Base-by-base conservation (phyloP, 2,113 vertebrate genomes). In the Callocephalon fimbriatum region DNA sequence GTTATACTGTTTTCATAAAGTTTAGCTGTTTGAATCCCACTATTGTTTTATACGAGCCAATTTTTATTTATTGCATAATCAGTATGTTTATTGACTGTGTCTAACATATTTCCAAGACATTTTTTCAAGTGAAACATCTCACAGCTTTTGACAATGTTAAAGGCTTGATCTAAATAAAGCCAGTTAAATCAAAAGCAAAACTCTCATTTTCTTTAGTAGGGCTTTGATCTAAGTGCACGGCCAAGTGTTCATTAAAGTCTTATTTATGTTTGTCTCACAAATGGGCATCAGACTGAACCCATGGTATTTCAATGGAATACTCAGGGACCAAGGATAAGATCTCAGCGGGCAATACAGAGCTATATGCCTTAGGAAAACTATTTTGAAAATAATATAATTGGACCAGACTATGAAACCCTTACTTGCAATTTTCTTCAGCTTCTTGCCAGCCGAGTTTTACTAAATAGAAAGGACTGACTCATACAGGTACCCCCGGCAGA, bases 401-500 rank as follows among this genome's bases (percentile, higher is more conserved):
- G 38, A 56, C 17, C 4, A 38, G 19, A n/a, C 35, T 80, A 66
- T 35, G 10, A 91, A 89, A 81, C 17, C 21, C 19, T 54, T 35
- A 42, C 35, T 45, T 68, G 17, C 16, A 51, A 18, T 66, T 80
- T 89, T 77, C 65, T 89, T 40, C 45, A 63, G 25, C 15, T 73
- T 75, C n/a, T 87, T 88, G 44, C 21, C 37, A 72, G 21, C 37
- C 23, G 15, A 50, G 12, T 68, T 81, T 17, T 42, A n/a, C 48
- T 40, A 67, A 51, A 47, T 25, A 71, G 23, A 88, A 84, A 87
- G 3, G 47, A 82, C 63, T 53, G 40, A 83, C 19, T 72, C 44
- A 54, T 12, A 40, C 7, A 17, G 0, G 0, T 45, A 18, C 3
- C 8, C 25, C 45, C 51, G 68, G 26, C 8, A 50, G 35, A 63